Conservation (phyloP, 2,797 vertebrate genomes). For the Chanos chanos region DNA sequence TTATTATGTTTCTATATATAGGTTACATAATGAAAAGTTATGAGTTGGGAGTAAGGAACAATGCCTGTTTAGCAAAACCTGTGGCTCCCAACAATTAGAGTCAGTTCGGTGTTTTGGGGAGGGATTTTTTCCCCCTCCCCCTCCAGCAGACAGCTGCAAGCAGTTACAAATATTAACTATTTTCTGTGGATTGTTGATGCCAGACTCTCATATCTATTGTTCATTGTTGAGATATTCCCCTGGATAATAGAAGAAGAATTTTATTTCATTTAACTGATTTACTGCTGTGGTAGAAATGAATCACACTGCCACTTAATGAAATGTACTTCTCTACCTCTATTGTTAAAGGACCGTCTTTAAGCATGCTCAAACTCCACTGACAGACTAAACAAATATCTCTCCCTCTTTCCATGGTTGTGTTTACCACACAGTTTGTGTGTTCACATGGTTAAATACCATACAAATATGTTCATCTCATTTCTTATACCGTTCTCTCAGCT, state of each 20-base stretch:
- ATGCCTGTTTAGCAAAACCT: constrained; percentile 32
- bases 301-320: constrained; percentile 64
- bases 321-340: constrained; percentile 71
- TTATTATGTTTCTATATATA: constrained; percentile 39
- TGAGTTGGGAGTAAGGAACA: too few species aligned
- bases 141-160: constrained; percentile 40
- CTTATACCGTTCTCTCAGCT: too few species aligned
- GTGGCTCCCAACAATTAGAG: constrained; percentile 28
- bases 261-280: constrained; percentile 73
- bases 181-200: constrained; percentile 53
- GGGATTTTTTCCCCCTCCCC: constrained; percentile 19
- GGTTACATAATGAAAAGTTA: constrained; percentile 35
- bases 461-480: too few species aligned
- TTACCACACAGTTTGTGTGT: too few species aligned
- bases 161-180: constrained; percentile 62
- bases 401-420: too few species aligned
- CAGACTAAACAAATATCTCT: constrained; percentile 32
- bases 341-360: constrained; percentile 58
- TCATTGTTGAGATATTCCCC: constrained; percentile 64
- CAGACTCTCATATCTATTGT: constrained; percentile 57
- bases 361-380: constrained; percentile 34
- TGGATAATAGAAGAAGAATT: constrained; percentile 70
- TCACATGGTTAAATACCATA: too few species aligned
- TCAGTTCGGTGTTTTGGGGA: too few species aligned
- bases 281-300: constrained; percentile 73